Conservation (phyloP, 1,140 invertebrate genomes). For the Zaprionus nigranus region DNA sequence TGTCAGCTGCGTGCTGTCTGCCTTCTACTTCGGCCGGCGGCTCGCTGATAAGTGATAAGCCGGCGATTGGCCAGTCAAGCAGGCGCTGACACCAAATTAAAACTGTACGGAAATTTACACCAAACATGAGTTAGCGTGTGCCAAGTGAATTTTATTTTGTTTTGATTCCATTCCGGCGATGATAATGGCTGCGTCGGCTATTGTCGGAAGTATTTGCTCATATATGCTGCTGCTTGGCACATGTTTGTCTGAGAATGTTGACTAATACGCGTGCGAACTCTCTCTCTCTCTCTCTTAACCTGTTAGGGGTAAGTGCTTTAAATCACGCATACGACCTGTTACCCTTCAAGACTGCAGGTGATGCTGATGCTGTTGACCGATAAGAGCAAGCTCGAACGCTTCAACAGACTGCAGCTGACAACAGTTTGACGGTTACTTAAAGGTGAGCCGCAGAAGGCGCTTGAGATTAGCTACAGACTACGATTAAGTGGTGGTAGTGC, state of each 20-base stretch:
- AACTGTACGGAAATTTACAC: constrained; percentile 64
- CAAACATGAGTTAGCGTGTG: constrained; percentile 45
- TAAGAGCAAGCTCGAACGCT: constrained; percentile 2
- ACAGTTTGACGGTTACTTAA: constrained; percentile 75
- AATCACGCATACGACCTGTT: constrained; percentile 33
- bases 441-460: constrained; percentile 55
- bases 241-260: background rate
- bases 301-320: background rate
- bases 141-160: constrained; percentile 8
- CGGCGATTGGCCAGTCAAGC: constrained; percentile 45
- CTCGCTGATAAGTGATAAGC: constrained; percentile 56
- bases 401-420: background rate
- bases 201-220: constrained; percentile 8
- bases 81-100: constrained; percentile 50
- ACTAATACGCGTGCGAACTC: background rate
- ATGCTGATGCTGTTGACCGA: constrained; percentile 19
- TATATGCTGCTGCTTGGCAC: background rate
- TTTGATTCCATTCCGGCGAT: constrained; percentile 1
- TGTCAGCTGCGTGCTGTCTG: constrained; percentile 9
- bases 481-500: background rate
- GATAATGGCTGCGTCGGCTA: background rate
- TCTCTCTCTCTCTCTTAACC: background rate
- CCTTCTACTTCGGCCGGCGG: background rate
- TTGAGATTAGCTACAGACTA: constrained; percentile 4
- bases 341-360: constrained; percentile 34